Base-by-base conservation (phyloP, 2,113 vertebrate genomes). In the Stegastes partitus region DNA sequence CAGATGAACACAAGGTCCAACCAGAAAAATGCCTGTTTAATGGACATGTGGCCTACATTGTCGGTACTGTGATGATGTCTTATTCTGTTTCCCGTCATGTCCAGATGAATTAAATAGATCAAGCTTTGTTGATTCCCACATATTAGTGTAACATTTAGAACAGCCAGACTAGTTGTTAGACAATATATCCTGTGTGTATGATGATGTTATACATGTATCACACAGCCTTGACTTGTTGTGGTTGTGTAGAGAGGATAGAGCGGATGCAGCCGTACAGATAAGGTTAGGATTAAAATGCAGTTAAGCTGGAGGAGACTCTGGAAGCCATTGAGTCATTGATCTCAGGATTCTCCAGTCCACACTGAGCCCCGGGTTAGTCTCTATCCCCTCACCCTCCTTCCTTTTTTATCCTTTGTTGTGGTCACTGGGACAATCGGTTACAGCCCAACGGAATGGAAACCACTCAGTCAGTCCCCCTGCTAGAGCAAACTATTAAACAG, bases 341-440 rank as follows among this genome's bases (percentile, higher is more conserved):
- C 87, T 90, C 53, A 82, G 86, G 77, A 77, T 84, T 83, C 74
- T 84, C 66, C 64, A 47, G 68, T 83, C 82, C 81, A 68, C 55
- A 69, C 75, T 80, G 78, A 83, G 81, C 68, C 68, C 37, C 10
- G 85, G 76, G 83, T 83, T 88, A 76, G 79, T 74, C 87, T 86
- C 58, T 83, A 74, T 75, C 73, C 83, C 79, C 69, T 87, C 86
- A 78, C 86, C 81, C 84, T 82, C 75, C 79, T 85, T 89, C 85
- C 81, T 69, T 81, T 78, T 84, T 74, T 37, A 61, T 56, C 69
- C 91, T 91, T 92, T 93, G 88, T 93, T 94, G 92, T 93, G 93
- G 93, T 93, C 79, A 63, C 85, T 82, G 88, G 88, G 90, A 93
- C 92, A 91, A 93, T 93, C 86, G 86, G 87, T 92, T 91, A 87